Conservation (phyloP, 2,113 vertebrate genomes). For the Zosterops japonicus region DNA sequence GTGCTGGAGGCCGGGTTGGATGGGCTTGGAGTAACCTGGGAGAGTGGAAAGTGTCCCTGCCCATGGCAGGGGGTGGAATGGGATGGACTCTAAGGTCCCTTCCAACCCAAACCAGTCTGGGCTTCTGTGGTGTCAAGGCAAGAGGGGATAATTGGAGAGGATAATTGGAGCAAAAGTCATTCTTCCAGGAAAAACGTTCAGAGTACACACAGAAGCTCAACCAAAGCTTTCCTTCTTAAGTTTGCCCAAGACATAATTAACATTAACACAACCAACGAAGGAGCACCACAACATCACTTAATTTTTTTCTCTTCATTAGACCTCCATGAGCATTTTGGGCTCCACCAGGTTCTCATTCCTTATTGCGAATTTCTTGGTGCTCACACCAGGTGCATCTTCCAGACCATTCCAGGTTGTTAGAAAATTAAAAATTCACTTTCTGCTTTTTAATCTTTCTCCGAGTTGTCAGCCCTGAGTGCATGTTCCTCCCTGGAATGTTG, state of each 20-base stretch:
- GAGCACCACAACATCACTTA: neutral
- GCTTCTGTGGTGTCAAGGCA: neutral
- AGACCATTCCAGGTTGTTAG: conserved; percentile 53
- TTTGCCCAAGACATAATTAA: neutral
- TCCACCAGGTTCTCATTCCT: neutral
- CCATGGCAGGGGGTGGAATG: neutral
- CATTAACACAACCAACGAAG: neutral
- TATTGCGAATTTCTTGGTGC: neutral
- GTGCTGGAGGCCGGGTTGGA: neutral
- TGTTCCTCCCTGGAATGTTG: conserved; percentile 66
- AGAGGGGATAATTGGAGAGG: neutral
- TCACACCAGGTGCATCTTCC: conserved; percentile 15
- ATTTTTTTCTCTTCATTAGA: neutral
- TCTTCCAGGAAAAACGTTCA: neutral
- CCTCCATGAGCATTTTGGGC: neutral
- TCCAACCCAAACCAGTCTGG: neutral
- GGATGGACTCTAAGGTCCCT: neutral
- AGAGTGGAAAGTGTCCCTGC: neutral
- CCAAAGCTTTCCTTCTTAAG: conserved; percentile 2
- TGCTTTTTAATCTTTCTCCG: conserved; percentile 21
- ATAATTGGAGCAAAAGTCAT: neutral
- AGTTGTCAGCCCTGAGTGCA: conserved; percentile 20
- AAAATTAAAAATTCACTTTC: conserved; percentile 27
- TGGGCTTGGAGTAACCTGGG: neutral
- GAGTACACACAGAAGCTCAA: neutral